phyloP scores from a whole-genome alignment of 1,140 invertebrate genomes.

The Lordiphosa stackelbergi region DNA sequence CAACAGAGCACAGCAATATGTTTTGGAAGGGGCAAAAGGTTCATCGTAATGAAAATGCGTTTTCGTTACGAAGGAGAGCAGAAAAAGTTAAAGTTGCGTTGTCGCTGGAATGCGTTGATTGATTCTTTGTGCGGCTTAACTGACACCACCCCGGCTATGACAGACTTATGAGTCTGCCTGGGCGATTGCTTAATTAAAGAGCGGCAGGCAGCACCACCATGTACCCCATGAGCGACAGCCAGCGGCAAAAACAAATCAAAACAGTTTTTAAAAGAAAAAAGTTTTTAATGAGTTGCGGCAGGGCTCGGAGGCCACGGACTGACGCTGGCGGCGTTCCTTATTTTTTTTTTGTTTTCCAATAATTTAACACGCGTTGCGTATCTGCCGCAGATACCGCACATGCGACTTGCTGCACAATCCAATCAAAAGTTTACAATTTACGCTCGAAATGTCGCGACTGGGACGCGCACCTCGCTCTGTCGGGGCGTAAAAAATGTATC shows the following conservation, averaged over 20 bases:
- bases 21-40: background rate
- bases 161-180: slow-evolving; percentile 32
- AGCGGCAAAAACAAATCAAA: slow-evolving; percentile 50
- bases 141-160: slow-evolving; percentile 37
- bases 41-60: slow-evolving; percentile 56
- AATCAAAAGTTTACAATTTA: slow-evolving; percentile 75
- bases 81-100: slow-evolving; percentile 32
- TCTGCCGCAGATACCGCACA: slow-evolving; percentile 47
- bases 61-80: slow-evolving; percentile 27
- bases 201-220: slow-evolving; percentile 5
- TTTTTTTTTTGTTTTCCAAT: slow-evolving; percentile 32
- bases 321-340: slow-evolving; percentile 1
- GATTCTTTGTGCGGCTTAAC: slow-evolving; percentile 48
- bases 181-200: slow-evolving; percentile 62
- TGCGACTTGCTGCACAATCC: slow-evolving; percentile 67
- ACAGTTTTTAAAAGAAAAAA: slow-evolving; percentile 43
- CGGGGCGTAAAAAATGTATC: slow-evolving; percentile 41
- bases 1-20: background rate
- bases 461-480: slow-evolving; percentile 22
- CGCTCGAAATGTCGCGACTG: slow-evolving; percentile 62
- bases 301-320: slow-evolving; percentile 10
- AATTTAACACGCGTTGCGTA: slow-evolving; percentile 65
- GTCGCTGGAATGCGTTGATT: slow-evolving; percentile 50
- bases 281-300: slow-evolving; percentile 67
- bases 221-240: slow-evolving; percentile 12